Base-by-base conservation (phyloP, 1,140 invertebrate species). In the Bombus confusus region DNA sequence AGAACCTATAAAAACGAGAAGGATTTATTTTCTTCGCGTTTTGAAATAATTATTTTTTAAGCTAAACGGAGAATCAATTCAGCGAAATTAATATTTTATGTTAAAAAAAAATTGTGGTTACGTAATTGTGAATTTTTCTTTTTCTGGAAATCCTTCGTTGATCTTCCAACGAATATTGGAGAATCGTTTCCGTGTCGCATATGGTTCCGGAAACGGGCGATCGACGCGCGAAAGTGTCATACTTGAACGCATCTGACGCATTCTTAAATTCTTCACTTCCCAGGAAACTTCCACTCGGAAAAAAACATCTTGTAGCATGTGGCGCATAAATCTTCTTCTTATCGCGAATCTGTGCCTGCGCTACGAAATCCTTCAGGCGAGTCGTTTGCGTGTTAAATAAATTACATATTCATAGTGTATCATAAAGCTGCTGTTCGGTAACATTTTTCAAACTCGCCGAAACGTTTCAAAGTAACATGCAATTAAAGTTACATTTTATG, bases 391-490 rank as follows among this genome's bases (percentile, higher is more conserved):
- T 77, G 75, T 77, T 39, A 62, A 77, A 77, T 62, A 77, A 77
- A 77, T 77, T 77, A 77, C 75, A 34, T 62, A 77, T 77, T 77
- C 75, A 41, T 62, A n/a, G 34, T n/a, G 57, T 77, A 41, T 62
- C 37, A 77, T 62, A 62, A 77, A 77, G 52, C 57, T 41, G 75
- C 74, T 37, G 75, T 77, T 41, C 75, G 37, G 59, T 41, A 77
- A 28, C 34, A 62, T 77, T 77, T 77, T 77, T 77, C 75, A 22
- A 77, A 31, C 57, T 39, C 75, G 75, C 13, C 57, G 25, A n/a
- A 77, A 62, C 75, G 37, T 22, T n/a, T 22, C 57, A 15, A 4
- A 5, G 18, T 15, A 77, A 41, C 52, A 3, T 28, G 15, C 57
- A 77, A 62, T 77, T 77, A 62, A 37, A 77, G 25, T 77, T 15